phyloP scores from a whole-genome alignment of 2,113 vertebrate species.

The Geococcyx californianus region DNA sequence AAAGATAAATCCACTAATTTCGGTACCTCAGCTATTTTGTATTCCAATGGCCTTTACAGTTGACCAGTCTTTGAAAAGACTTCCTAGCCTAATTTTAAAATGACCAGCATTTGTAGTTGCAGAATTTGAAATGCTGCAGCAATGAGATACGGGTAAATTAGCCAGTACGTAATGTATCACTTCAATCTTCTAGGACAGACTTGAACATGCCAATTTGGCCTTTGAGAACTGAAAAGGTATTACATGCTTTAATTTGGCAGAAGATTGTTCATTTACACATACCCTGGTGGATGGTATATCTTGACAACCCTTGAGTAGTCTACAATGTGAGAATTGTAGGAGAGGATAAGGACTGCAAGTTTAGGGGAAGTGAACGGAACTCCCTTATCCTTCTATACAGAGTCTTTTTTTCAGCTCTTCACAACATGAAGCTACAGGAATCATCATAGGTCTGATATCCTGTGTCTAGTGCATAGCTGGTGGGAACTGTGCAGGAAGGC shows the following conservation, averaged over 20 bases:
- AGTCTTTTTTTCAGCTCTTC: neutral
- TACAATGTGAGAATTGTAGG: neutral
- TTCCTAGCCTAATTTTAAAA: neutral
- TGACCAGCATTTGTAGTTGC: neutral
- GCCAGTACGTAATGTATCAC: neutral
- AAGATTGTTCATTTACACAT: neutral
- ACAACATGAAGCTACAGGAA: neutral
- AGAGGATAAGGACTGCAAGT: neutral
- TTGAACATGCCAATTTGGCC: neutral
- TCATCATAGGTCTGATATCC: neutral
- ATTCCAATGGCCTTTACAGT: neutral
- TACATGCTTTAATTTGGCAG: neutral
- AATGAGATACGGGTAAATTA: neutral
- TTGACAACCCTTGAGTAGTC: neutral
- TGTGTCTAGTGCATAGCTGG: rapidly evolving
- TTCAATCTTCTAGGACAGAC: neutral
- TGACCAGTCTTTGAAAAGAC: neutral
- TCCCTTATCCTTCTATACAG: neutral
- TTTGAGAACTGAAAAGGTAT: neutral
- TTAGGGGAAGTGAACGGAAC: neutral
- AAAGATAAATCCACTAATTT: neutral
- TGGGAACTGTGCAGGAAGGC: neutral
- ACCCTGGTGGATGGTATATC: neutral
- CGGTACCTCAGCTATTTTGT: neutral
- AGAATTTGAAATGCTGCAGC: neutral